These are phyloP conservation scores for Rhagoletis zephyria DNA, from an alignment of 1,140 invertebrate species.

Conservation along the genomic window DNA sequence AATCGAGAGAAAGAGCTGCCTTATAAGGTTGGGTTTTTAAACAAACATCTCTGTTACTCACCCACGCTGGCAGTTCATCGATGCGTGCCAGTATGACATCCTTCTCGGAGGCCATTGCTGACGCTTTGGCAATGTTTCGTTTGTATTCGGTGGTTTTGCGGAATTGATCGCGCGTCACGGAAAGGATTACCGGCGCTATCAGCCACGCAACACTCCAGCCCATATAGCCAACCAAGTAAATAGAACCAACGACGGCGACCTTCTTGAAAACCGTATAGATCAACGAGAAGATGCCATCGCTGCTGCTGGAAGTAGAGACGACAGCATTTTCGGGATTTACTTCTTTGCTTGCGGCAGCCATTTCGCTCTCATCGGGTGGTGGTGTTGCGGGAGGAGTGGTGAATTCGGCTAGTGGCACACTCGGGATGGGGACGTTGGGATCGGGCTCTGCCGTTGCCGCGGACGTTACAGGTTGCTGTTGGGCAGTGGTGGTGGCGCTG, in stretches of 20 bases:
- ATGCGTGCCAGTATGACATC: conserved; percentile 87
- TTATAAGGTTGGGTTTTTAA: not conserved
- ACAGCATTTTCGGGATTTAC: conserved; percentile 42
- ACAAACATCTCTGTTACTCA: conserved; percentile 69
- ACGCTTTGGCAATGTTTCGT: conserved; percentile 85
- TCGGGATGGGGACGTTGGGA: not conserved
- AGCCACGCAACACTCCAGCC: conserved; percentile 90
- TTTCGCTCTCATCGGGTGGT: conserved; percentile 52
- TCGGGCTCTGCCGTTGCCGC: not conserved
- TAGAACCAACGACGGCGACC: conserved; percentile 78
- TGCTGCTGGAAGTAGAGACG: conserved; percentile 58
- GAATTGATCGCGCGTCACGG: conserved; percentile 86
- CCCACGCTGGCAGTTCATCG: conserved; percentile 93
- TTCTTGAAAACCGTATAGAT: conserved; percentile 74
- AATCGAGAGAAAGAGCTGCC: too few species aligned
- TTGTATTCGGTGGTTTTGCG: conserved; percentile 82
- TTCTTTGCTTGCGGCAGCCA: conserved; percentile 57
- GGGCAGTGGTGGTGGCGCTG: conserved; percentile 23
- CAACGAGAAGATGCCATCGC: conserved; percentile 71
- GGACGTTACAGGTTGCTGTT: not conserved
- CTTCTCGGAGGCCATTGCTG: conserved; percentile 86
- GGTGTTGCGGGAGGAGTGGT: conserved; percentile 32
- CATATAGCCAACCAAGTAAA: conserved; percentile 89
- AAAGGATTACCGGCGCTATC: conserved; percentile 84
- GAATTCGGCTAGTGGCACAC: conserved; percentile 49